phyloP scores from a whole-genome alignment of 2,113 vertebrate species.

The Urocynchramus pylzowi region DNA sequence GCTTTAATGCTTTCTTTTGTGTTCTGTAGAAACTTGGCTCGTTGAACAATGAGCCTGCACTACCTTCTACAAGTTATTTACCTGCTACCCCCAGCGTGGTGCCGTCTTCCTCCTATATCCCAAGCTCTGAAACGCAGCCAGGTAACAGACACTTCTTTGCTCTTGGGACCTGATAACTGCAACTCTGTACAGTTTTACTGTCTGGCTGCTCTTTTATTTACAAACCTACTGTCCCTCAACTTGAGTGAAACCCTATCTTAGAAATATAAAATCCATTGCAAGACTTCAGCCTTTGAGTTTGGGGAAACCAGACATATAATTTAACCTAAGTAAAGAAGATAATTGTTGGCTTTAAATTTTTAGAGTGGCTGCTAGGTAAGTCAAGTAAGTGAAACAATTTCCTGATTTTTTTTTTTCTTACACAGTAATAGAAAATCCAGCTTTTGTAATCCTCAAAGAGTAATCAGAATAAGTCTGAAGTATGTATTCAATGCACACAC shows the following conservation, averaged over 20 bases:
- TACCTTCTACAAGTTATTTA: constrained; percentile 96
- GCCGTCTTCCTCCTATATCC: constrained; percentile 92
- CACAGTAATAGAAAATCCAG: neutral
- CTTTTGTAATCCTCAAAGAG: neutral
- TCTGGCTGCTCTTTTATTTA: neutral
- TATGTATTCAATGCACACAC: neutral
- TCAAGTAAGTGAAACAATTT: neutral
- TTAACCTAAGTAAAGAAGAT: neutral
- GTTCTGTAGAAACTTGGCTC: constrained; percentile 89
- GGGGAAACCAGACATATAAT: neutral
- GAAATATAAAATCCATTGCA: neutral
- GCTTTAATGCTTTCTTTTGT: neutral
- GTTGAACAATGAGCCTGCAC: constrained; percentile 86
- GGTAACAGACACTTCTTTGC: constrained; percentile 48
- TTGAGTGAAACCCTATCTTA: neutral
- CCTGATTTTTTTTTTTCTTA: neutral
- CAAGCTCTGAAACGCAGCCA: constrained; percentile 84
- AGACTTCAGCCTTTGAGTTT: neutral
- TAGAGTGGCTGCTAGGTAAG: neutral
- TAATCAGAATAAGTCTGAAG: neutral
- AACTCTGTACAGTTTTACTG: neutral
- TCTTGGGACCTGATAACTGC: neutral
- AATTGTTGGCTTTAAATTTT: neutral
- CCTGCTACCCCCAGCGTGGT: constrained; percentile 96
- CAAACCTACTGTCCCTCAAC: neutral